Evolutionary conservation across 2,888 invertebrate genomes (phyloP), one percentile per base, ranked within the genome.

Genomic region (Clepsis dumicolana): DNA sequence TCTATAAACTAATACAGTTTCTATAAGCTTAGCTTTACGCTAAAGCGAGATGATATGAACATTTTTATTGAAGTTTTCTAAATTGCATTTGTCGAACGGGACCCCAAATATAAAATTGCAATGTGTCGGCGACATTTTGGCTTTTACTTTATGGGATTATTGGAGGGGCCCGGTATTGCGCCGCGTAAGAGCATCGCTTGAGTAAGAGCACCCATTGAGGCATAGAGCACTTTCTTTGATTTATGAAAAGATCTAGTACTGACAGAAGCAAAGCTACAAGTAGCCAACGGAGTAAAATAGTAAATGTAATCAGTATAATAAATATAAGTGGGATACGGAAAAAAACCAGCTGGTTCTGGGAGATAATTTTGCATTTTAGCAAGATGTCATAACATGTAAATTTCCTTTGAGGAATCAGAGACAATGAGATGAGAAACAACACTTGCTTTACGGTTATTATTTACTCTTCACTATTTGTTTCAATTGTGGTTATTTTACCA

Each of bases 91-190:
- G 21, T 1, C 10, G 21, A 21, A 59, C 57, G 44, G 64, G 25
- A 91, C 92, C 86, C 86, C 84, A 88, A 91, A 91, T 90, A 91
- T 91, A 88, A 89, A 91, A 92, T 91, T 88, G 89, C 89, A 84
- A 77, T 82, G 82, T 87, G 85, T 83, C 87, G 89, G 90, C 78
- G 86, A 81, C 81, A 83, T 88, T 86, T 80, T 74, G 79, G 78
- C 81, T 81, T 83, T 84, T 80, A 77, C 82, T 86, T 86, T 86
- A 85, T 80, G 82, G 81, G 80, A 81, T 84, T 85, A 83, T 82
- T 74, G 77, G 75, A 83, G 80, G 80, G 78, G 71, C 71, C 73
- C 16, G 1, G 12, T 81, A 82, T 78, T 77, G 72, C 67, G 71
- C 75, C 77, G 72, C 72, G 67, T 72, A 66, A 76, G 74, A 74